These are phyloP conservation scores for Neoarius graeffei DNA, from an alignment of 2,113 vertebrate genomes.

Conservation along the genomic window DNA sequence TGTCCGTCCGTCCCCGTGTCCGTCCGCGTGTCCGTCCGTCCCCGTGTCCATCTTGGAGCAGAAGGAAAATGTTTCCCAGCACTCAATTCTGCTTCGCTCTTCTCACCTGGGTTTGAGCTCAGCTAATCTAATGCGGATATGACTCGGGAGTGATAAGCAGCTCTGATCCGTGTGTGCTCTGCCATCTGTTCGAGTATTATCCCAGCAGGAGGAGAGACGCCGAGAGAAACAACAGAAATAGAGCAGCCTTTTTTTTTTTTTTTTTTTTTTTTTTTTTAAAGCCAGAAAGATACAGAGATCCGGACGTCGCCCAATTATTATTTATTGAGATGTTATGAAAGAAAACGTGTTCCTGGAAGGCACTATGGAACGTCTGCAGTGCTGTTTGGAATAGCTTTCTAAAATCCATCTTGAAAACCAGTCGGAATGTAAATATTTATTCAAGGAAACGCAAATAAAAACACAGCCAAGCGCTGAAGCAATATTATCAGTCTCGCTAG, in stretches of 20 bases:
- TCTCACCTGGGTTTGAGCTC: neutral
- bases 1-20: too few species aligned
- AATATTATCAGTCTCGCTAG: neutral
- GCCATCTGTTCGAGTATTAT: slow-evolving; percentile 52
- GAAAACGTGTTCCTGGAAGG: neutral
- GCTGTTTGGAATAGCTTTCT: neutral
- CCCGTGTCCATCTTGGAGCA: neutral
- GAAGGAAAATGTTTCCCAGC: neutral
- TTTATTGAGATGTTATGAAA: neutral
- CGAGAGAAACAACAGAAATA: neutral
- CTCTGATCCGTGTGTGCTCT: neutral
- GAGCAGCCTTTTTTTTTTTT: neutral
- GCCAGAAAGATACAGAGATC: neutral
- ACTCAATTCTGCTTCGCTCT: neutral
- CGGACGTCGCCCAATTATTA: neutral
- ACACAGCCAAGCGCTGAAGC: neutral
- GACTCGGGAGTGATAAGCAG: slow-evolving; percentile 5
- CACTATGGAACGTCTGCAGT: neutral
- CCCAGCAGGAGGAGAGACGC: slow-evolving; percentile 37
- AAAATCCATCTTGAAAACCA: neutral
- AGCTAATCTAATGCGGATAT: neutral
- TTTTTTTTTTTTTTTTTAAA: neutral
- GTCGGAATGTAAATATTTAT: neutral
- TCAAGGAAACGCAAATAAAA: neutral
- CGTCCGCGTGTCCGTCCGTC: too few species aligned